A percentile compares a stretch with the other conserved stretches of the same genome.
phyloP scores from a whole-genome alignment of 2,113 vertebrate species.

The Coregonus clupeaformis region DNA sequence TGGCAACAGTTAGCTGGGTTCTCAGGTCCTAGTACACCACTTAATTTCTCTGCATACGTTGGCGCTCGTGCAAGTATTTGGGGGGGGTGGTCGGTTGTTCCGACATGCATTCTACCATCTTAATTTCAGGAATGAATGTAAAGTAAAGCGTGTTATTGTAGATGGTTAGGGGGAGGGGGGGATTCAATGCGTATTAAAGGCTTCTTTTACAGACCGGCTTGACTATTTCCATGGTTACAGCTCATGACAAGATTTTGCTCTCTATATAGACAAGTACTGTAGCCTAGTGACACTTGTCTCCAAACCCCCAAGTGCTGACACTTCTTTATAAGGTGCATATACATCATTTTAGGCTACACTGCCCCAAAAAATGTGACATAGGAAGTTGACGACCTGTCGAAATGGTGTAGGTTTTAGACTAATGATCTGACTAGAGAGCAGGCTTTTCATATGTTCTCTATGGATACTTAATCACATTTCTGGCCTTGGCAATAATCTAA shows the following conservation, averaged over 20 bases:
- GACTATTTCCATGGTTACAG: slow-evolving; percentile 65
- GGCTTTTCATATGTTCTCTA: too few relatives aligned
- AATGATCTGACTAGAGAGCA: too few relatives aligned
- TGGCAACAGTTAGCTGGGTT: slow-evolving; percentile 73
- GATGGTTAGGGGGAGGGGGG: neutral
- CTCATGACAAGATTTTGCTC: slow-evolving; percentile 40
- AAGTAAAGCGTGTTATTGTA: slow-evolving; percentile 29
- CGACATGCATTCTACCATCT: slow-evolving; percentile 38
- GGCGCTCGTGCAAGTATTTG: slow-evolving; percentile 19
- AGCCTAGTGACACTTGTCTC: too few relatives aligned
- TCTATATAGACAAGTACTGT: slow-evolving; percentile 32
- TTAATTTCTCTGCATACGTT: slow-evolving; percentile 32
- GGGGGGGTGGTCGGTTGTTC: neutral
- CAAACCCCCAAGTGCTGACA: too few relatives aligned
- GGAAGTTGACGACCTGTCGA: neutral
- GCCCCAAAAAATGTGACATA: too few relatives aligned
- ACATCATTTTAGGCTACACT: too few relatives aligned
- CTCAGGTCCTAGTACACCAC: slow-evolving; percentile 62
- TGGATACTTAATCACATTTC: too few relatives aligned
- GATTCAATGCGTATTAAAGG: slow-evolving; percentile 15
- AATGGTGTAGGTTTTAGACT: too few relatives aligned
- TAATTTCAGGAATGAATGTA: slow-evolving; percentile 45
- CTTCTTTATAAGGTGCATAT: too few relatives aligned
- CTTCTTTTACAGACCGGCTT: slow-evolving; percentile 12
- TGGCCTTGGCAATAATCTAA: too few relatives aligned